Base-by-base conservation (phyloP, 2,797 vertebrate genomes). In the Danio choprae region DNA sequence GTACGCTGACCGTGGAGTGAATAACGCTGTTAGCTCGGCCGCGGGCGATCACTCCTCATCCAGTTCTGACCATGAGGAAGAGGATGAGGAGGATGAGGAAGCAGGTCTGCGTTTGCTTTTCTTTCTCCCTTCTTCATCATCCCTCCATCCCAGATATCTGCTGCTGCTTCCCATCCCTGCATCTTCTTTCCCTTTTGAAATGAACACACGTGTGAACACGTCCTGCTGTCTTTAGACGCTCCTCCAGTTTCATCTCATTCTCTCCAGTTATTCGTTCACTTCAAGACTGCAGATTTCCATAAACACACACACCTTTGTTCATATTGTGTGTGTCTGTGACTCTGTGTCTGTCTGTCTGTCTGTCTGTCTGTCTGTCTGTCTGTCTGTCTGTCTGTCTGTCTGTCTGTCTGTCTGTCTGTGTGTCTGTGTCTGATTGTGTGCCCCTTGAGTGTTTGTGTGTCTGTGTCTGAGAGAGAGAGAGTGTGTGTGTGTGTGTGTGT, bases 41-140 rank as follows among this genome's bases (percentile, higher is more conserved):
- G 92, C 95, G 91, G 81, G 90, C 60, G 94, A 95, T 91, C 96
- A 94, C 93, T 98, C 95, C 91, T 97, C 97, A 95, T 98, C 96
- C 94, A 94, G 96, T 95, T 97, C 98, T 92, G 98, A 98, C 92
- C 97, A 97, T 91, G 97, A 96, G 85, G 97, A 96, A 92, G 96
- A 96, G 90, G 96, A 95, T 85, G 95, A 96, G 86, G 95, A 97
- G 91, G 97, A 99, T 95, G 98, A 99, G 96, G 98, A 99, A 98
- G 97, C 97, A 99, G 98, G 98, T 99, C 95, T 96, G 97, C 96
- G 95, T 94, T 95, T 93, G 95, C 94, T 96, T 95, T 95, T 74
- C 58, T 93, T 91, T 91, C 80, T 59, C 38, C 9, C 46, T 38
- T 4, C 62, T 69, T 65, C 15, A 38, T n/a, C 60, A 13, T 38